phyloP scores from a whole-genome alignment of 2,888 invertebrate genomes.

The Chromoteleia sp. region DNA sequence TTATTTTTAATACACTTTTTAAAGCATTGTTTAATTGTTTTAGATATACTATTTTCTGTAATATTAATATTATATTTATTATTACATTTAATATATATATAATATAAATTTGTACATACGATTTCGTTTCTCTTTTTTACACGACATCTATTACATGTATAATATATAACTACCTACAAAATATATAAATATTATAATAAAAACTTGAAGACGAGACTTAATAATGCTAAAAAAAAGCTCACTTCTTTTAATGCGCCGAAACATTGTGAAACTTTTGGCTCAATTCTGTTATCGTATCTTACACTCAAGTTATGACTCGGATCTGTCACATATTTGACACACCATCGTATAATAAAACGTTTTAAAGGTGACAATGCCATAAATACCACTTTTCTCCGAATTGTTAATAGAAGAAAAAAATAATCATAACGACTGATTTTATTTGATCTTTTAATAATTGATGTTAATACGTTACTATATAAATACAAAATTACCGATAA shows the following conservation, averaged over 20 bases:
- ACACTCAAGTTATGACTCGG: conserved; percentile 59
- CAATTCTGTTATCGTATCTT: conserved; percentile 59
- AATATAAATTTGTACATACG: too few relatives aligned
- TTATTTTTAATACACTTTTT: too few relatives aligned
- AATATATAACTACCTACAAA: neutral
- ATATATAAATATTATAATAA: neutral
- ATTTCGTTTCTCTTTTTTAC: too few relatives aligned
- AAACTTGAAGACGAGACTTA: conserved; percentile 1
- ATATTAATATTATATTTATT: too few relatives aligned
- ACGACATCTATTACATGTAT: neutral
- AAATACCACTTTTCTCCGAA: conserved; percentile 26
- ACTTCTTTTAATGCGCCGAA: conserved; percentile 47
- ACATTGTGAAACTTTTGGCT: conserved; percentile 52
- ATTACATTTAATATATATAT: too few relatives aligned
- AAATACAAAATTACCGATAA: too few relatives aligned
- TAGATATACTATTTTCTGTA: too few relatives aligned
- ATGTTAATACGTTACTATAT: too few relatives aligned
- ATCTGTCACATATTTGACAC: conserved; percentile 60
- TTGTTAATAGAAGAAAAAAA: neutral
- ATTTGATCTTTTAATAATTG: too few relatives aligned
- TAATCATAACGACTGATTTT: too few relatives aligned
- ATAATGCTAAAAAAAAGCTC: conserved; percentile 11
- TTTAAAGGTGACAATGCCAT: conserved; percentile 55
- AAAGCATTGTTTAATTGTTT: too few relatives aligned
- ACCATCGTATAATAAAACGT: conserved; percentile 51